Base-by-base conservation (phyloP, 2,113 vertebrate genomes). In the Lota lota region DNA sequence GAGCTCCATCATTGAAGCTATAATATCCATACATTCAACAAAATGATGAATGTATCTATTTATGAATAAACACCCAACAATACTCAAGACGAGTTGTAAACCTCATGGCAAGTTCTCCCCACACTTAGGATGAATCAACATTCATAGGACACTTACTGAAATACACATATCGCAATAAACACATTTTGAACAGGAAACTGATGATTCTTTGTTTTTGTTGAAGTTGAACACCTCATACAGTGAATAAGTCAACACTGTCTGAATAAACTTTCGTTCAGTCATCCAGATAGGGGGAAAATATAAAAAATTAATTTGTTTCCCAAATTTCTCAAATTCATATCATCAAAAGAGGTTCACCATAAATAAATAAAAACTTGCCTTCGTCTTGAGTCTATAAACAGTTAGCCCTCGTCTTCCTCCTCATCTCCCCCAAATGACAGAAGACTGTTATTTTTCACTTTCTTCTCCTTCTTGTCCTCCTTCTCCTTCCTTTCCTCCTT, bases 371-470 rank as follows among this genome's bases (percentile, higher is more conserved):
- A 22, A 10, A 24, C 22, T 5, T 61, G 36, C n/a, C 21, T 24
- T 21, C 14, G 12, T 47, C 62, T 59, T 17, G 18, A 28, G 10
- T 47, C 2, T 21, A 3, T 47, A 18, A 61, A 22, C 18, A 21
- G 86, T 28, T 88, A 82, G 18, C 95, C 93, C 63, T 95, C 94
- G 66, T 97, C 94, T 50, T 95, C 93, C 50, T 97, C 95, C 11
- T 95, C 40, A 47, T 47, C 95, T 22, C 90, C 92, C 80, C 92
- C 95, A 85, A 98, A 99, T 1, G 96, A 99, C 70, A 99, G 93
- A 22, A 99, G 94, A 74, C 94, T 96, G 61, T 99, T 99, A 85
- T 95, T 97, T 0, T 92, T 90, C 22, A 69, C 81, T 63, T 90
- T 85, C 16, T 77, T 62, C 68, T 83, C 85, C 67, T 84, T 79